Base-by-base conservation (phyloP, 2,797 vertebrate genomes). In the Orientallactaga sibirica region DNA sequence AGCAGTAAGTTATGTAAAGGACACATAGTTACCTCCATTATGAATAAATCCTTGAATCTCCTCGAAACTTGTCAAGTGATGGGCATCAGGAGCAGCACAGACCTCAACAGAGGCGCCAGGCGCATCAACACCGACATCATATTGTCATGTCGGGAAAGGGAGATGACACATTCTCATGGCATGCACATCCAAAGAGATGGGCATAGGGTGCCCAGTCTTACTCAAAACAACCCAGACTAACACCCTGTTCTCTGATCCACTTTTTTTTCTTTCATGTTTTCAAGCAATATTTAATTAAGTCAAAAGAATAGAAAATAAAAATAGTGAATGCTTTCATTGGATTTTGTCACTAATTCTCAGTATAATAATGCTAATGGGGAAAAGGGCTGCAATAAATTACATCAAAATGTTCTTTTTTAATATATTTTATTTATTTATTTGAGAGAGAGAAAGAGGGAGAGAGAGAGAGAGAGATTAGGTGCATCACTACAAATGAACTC, bases 211-310 rank as follows among this genome's bases (percentile, higher is more conserved):
- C 2, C 55, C 33, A 55, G 3, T 24, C 9, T 75, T 78, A 55
- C 77, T 88, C 11, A 52, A 71, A 76, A 61, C 1, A 22, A 4
- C 37, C 7, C 18, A 48, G 24, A 11, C 2, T 2, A 2, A 29
- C 7, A 14, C 4, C 43, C 27, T 41, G 4, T 0, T 88, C 2
- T 15, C 3, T 37, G 4, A 7, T 19, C 5, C 33, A 16, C 1
- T 5, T 22, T 16, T 64, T 48, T 48, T 9, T 48, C 48, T 8
- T 48, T 70, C 33, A 29, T 88, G 64, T 74, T 90, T 94, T 76
- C 92, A 91, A 89, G 68, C 94, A 75, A 74, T 77, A 88, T 88
- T 94, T 88, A 93, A 93, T 64, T 91, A 93, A 68, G 29, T 90
- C 77, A n/a, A 88, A 91, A 85, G n/a, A 85, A 66, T 62, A 82